phyloP scores from a whole-genome alignment of 2,113 vertebrate species.

The Ciconia boyciana region DNA sequence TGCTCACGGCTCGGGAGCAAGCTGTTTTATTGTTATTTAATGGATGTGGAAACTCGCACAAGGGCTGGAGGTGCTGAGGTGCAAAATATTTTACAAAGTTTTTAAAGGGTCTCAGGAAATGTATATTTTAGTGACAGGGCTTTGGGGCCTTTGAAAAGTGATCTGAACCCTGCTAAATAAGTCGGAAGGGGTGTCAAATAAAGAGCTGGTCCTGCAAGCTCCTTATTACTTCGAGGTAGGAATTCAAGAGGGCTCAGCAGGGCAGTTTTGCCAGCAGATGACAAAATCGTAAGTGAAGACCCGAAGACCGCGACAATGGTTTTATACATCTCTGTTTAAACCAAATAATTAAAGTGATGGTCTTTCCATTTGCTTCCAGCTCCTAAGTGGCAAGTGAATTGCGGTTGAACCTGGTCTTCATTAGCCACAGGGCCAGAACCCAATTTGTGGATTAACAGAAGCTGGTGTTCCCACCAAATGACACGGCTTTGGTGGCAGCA shows the following conservation, averaged over 20 bases:
- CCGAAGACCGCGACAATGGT: neutral
- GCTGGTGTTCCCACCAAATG: neutral
- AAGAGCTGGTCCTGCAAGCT: neutral
- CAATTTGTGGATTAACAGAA: neutral
- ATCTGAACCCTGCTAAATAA: neutral
- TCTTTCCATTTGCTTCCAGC: neutral
- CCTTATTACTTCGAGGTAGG: neutral
- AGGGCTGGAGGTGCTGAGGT: neutral
- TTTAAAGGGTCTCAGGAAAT: neutral
- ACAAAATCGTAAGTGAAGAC: neutral
- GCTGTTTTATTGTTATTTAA: neutral
- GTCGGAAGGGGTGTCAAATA: neutral
- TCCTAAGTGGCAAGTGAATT: neutral
- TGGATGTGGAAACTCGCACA: neutral
- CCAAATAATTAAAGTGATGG: neutral
- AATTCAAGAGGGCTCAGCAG: neutral
- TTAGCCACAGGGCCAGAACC: neutral
- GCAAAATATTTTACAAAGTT: neutral
- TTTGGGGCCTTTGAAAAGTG: neutral
- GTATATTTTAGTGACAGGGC: neutral
- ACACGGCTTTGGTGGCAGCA: neutral
- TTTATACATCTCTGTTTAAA: neutral
- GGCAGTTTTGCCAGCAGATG: neutral
- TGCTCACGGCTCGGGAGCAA: neutral
- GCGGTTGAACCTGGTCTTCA: neutral